Percentiles rank a stretch among this genome's conserved stretches.
phyloP scores from a whole-genome alignment of 2,797 vertebrate genomes.

The Neosilurus hyrtlii region DNA sequence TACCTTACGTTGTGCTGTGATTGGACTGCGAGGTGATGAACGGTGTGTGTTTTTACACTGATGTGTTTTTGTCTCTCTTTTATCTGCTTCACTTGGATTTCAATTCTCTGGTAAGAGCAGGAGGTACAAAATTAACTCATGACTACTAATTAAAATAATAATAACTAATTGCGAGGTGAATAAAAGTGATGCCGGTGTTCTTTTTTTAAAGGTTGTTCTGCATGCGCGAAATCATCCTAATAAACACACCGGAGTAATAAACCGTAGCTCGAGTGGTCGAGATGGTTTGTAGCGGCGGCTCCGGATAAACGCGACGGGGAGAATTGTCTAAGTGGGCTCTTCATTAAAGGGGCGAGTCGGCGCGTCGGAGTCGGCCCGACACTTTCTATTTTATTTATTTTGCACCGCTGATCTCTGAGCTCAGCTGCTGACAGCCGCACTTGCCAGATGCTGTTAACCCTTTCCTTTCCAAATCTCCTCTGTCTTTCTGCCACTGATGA shows the following conservation, averaged over 20 bases:
- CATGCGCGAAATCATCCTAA: conserved; percentile 1
- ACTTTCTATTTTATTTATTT: neutral
- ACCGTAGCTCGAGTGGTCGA: neutral
- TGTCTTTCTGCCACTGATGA: conserved; percentile 23
- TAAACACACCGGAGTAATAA: neutral
- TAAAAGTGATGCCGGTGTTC: neutral
- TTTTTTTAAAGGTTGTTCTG: neutral
- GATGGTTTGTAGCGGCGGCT: neutral
- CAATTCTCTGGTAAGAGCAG: conserved; percentile 98
- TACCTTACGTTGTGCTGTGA: neutral
- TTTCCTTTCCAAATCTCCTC: conserved; percentile 72
- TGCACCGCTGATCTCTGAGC: neutral
- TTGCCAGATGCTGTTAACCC: conserved; percentile 75
- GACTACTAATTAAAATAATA: conserved; percentile 2
- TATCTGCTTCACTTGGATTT: conserved; percentile 96
- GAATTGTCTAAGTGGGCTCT: neutral
- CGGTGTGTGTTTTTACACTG: conserved; percentile 74
- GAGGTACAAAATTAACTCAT: conserved; percentile 81
- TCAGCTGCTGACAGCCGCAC: conserved; percentile 60
- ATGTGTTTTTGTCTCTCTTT: conserved; percentile 95
- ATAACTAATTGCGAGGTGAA: neutral
- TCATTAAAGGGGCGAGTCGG: conserved; percentile 25
- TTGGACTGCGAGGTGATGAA: neutral
- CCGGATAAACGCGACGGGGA: neutral
- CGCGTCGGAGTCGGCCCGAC: neutral